A percentile compares a stretch with the other conserved stretches of the same genome.
phyloP scores from a whole-genome alignment of 2,113 vertebrate species.

The Carettochelys insculpta region DNA sequence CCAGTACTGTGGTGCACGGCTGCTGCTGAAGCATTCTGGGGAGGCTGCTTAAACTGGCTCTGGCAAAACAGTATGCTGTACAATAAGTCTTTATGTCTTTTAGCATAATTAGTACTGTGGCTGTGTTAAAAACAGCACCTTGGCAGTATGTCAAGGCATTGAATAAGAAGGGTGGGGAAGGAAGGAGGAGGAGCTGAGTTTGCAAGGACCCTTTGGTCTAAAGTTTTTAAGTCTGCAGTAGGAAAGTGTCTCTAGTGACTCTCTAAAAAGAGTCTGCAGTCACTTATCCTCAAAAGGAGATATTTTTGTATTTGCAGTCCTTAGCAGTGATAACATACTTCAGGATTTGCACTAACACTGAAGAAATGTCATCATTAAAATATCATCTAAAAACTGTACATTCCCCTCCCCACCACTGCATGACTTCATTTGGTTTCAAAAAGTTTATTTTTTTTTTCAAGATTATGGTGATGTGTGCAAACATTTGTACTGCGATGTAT shows the following conservation, averaged over 20 bases:
- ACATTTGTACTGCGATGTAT: not conserved
- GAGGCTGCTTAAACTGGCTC: not conserved
- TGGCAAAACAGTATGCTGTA: conserved; percentile 12
- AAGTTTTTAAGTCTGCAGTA: not conserved
- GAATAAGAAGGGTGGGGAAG: not conserved
- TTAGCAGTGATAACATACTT: not conserved
- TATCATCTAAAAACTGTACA: not conserved
- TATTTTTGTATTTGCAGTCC: not conserved
- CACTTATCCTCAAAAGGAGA: not conserved
- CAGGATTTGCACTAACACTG: not conserved
- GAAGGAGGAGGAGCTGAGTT: not conserved
- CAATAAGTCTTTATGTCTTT: conserved; percentile 25
- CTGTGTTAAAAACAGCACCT: conserved; percentile 3
- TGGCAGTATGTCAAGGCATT: not conserved
- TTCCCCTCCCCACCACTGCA: not conserved
- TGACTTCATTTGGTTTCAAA: not conserved
- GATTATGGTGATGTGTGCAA: too few relatives aligned
- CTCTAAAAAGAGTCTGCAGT: not conserved
- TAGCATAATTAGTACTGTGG: conserved; percentile 22
- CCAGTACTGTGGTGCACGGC: not conserved
- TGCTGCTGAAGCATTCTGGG: not conserved
- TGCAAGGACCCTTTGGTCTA: not conserved
- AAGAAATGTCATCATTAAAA: not conserved
- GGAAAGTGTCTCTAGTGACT: conserved; percentile 5
- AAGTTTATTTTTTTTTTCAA: too few relatives aligned